Evolutionary conservation across 2,888 invertebrate genomes (phyloP), one percentile per base, ranked within the genome.

Genomic region (Melieria omissa): DNA sequence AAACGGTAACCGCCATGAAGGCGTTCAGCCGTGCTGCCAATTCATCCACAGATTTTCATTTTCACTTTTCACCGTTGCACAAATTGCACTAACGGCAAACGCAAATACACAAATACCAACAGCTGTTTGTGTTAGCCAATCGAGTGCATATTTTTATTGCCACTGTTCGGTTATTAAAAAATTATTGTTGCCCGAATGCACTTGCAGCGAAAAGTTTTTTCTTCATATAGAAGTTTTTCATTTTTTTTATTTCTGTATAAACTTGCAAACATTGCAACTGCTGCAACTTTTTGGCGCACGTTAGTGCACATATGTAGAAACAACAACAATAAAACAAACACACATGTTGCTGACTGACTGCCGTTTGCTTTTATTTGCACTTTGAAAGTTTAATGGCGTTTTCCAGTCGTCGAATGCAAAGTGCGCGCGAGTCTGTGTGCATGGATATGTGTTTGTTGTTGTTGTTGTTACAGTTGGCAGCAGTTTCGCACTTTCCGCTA

Each of bases 111-210:
- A 58, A 67, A 67, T 60, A 58, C 9, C 49, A 42, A 46, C n/a
- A 57, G 45, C 45, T 29, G 29, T 29, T 29, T 3, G 55, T 45
- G 52, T 49, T 55, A 45, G 54, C 55, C 64, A 72, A 75, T 74
- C 75, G 76, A 77, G 71, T 29, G 73, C 76, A 71, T 72, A 75
- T 77, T 77, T 78, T 77, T 77, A 79, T 79, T 77, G 76, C 78
- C 76, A 75, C 74, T 75, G 77, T 78, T 78, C 61, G 49, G 67
- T 58, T 77, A 78, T 78, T 80, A 78, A 78, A 80, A 79, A 77
- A 79, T 80, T 77, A 80, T 78, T 78, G 77, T 76, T 75, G 79
- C 77, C 75, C 74, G 78, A 77, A 73, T 77, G 79, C 74, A 73
- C 66, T 55, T 12, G 12, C 70, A 57, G 55, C 71, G 29, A 29